These are phyloP conservation scores for Conomelus anceps DNA, from an alignment of 2,888 invertebrate genomes.

Conservation along the genomic window DNA sequence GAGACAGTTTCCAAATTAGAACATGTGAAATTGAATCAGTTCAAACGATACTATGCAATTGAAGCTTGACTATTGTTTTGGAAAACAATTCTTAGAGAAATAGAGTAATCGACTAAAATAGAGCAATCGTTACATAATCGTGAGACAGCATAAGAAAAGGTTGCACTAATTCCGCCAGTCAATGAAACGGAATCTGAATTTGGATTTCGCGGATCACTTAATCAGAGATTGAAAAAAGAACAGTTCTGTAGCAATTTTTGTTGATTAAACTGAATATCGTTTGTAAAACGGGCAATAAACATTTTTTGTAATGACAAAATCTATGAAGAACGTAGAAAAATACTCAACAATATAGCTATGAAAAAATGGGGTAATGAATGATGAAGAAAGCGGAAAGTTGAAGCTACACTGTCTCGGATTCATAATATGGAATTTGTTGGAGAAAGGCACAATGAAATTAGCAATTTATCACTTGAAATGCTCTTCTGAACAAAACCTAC, in stretches of 20 bases:
- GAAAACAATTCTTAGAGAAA: background rate
- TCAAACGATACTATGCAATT: background rate
- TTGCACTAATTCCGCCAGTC: background rate
- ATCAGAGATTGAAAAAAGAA: background rate
- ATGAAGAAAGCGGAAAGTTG: too few relatives aligned
- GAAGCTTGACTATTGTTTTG: background rate
- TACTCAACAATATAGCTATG: too few relatives aligned
- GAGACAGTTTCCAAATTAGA: background rate
- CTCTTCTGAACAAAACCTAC: too few relatives aligned
- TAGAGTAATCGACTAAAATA: background rate
- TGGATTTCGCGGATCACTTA: background rate
- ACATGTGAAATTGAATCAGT: background rate
- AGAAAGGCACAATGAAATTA: too few relatives aligned
- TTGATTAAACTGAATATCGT: background rate
- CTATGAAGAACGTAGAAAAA: too few relatives aligned
- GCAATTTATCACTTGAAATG: too few relatives aligned
- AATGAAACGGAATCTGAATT: background rate
- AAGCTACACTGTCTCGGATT: too few relatives aligned
- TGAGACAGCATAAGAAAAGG: background rate
- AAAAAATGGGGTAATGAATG: too few relatives aligned
- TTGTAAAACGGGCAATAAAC: background rate
- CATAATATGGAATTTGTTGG: too few relatives aligned
- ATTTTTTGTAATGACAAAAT: too few relatives aligned
- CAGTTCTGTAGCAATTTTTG: background rate
- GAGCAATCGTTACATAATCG: background rate